Evolutionary conservation across 2,797 vertebrate genomes (phyloP).

Genomic region (Meda fulgida): DNA sequence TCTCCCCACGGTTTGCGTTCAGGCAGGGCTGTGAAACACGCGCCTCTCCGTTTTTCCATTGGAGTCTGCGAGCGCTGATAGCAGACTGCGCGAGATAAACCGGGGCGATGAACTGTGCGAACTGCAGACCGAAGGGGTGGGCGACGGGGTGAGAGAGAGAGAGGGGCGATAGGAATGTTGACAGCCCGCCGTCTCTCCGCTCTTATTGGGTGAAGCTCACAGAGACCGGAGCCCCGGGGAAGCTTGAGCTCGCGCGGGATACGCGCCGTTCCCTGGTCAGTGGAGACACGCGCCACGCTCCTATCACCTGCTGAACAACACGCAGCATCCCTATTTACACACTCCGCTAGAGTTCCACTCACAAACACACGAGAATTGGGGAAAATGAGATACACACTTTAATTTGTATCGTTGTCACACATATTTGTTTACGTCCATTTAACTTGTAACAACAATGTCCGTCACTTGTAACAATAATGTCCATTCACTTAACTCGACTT

Average conservation of each 20-base stretch:
- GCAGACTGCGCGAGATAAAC: constrained; percentile 53
- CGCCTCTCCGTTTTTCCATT: constrained; percentile 55
- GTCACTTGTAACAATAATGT: background rate
- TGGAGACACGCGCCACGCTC: constrained; percentile 22
- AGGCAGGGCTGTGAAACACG: constrained; percentile 37
- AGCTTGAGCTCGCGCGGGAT: constrained; percentile 34
- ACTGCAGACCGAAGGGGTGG: constrained; percentile 62
- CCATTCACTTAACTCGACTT: background rate
- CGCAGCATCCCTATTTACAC: constrained; percentile 1
- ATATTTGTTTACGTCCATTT: background rate
- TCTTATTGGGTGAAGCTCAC: constrained; percentile 75
- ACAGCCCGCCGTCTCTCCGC: constrained; percentile 64
- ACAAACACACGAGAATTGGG: background rate
- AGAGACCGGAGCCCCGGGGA: constrained; percentile 61
- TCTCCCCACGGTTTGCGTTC: constrained; percentile 27
- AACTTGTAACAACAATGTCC: background rate
- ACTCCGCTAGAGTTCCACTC: background rate
- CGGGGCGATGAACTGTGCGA: constrained; percentile 59
- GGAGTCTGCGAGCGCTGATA: constrained; percentile 45
- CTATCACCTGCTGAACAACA: constrained; percentile 39
- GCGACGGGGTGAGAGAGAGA: constrained; percentile 61
- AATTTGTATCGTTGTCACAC: background rate
- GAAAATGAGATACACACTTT: background rate
- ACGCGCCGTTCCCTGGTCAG: constrained; percentile 37
- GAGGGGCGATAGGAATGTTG: constrained; percentile 62